Evolutionary conservation across 37 sponge, comb jelly and placozoan species (phyloP).

Genomic region (Chondrosia reniformis): DNA sequence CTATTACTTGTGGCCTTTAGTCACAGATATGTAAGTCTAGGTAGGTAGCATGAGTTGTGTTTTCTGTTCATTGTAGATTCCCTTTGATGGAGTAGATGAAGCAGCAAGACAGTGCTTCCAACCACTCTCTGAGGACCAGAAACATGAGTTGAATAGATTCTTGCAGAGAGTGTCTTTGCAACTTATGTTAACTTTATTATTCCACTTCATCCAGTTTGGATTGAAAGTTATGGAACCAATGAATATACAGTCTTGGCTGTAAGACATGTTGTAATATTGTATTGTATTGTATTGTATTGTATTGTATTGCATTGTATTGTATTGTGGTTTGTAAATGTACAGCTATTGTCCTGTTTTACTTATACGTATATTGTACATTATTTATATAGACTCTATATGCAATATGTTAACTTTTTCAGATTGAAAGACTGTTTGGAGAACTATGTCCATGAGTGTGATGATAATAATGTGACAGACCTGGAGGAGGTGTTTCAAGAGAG

Average conservation of each 20-base stretch:
- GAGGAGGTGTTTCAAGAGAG: no score
- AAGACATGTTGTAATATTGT: not conserved
- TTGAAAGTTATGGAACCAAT: not conserved
- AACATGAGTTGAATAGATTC: conserved; percentile 8
- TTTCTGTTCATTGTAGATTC: conserved; percentile 28
- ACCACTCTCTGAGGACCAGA: not conserved
- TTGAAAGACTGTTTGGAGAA: not conserved
- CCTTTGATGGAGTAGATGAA: conserved; percentile 46
- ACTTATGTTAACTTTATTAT: conserved; percentile 15
- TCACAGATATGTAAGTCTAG: not conserved
- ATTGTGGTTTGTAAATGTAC: no score
- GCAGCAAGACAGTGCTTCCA: not conserved
- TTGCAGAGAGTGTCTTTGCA: conserved; percentile 32
- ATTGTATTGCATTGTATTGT: no score
- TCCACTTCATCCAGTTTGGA: conserved; percentile 6
- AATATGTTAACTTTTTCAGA: no score
- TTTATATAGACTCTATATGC: no score
- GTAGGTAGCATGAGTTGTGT: not conserved
- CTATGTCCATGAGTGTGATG: not conserved
- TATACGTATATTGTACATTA: no score
- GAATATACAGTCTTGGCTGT: not conserved
- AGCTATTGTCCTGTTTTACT: no score
- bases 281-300: not conserved
- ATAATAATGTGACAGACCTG: not conserved
- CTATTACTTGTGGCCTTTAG: no score